Base-by-base conservation (phyloP, 2,113 vertebrate species). In the Phyllopteryx taeniolatus region DNA sequence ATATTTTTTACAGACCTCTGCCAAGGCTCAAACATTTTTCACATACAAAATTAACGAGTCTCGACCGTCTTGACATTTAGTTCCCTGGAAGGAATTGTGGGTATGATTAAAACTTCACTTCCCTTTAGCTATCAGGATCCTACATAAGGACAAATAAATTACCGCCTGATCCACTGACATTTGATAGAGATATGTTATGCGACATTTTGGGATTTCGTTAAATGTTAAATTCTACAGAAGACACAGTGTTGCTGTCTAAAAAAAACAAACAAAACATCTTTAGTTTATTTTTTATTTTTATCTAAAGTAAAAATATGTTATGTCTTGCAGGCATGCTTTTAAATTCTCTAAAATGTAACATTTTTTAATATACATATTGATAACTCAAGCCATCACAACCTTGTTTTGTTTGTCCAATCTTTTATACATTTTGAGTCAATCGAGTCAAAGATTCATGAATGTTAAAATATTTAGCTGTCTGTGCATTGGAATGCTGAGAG, bases 81-180 rank as follows among this genome's bases (percentile, higher is more conserved):
- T 35, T 60, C 59, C 14, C 31, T 60, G 31, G 56, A 60, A 60
- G 13, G 27, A 60, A 60, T 60, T 35, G 59, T 60, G 27, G 56
- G 10, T 60, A 12, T 60, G 59, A 60, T 60, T 60, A 60, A 60
- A 60, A 60, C 31, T 8, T 60, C 27, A 60, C 59, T 60, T 64
- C 61, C 20, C 20, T 64, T 64, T n/a, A 64, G 39, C 61, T 11
- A 64, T n/a, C 35, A 42, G n/a, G 19, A 43, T 64, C 39, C 61
- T n/a, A 64, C 39, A 10, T 64, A 64, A 64, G 35, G 39, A 22
- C 62, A 64, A 43, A 43, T 64, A 43, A 64, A 43, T 64, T 64
- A 42, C 5, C 19, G 39, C 62, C 39, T 44, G 39, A 64, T 64
- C 62, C 39, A 13, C 11, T 43, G 62, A 64, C 39, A 64, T 64